phyloP scores from a whole-genome alignment of 1,140 invertebrate species.

The Magallana ariakensis region DNA sequence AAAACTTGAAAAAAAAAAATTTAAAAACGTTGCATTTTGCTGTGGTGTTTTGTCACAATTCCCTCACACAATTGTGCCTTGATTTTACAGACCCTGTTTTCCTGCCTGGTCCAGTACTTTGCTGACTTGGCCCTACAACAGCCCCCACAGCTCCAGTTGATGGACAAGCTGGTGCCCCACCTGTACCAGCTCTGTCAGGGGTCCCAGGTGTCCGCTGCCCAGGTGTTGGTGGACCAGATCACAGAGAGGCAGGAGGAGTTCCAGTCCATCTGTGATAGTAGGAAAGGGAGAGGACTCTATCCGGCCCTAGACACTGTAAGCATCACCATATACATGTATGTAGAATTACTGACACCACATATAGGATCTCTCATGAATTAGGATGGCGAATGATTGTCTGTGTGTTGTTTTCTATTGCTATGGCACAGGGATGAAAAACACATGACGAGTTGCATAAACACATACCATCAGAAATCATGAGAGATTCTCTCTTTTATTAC shows the following conservation, averaged over 20 bases:
- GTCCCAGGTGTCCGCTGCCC: constrained; percentile 85
- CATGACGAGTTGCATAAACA: too few relatives aligned
- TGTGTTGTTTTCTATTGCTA: too few relatives aligned
- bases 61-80: neutral
- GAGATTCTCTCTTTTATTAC: too few relatives aligned
- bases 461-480: too few relatives aligned
- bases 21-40: neutral
- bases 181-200: constrained; percentile 88
- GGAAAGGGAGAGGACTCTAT: constrained; percentile 78
- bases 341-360: too few relatives aligned
- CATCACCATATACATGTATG: neutral
- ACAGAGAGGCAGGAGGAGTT: constrained; percentile 87
- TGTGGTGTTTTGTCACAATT: neutral
- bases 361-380: too few relatives aligned
- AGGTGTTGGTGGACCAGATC: constrained; percentile 85
- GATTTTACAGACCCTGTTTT: constrained; percentile 65
- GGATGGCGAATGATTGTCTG: too few relatives aligned
- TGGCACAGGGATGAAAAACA: too few relatives aligned
- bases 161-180: constrained; percentile 81
- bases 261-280: constrained; percentile 81
- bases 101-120: constrained; percentile 84
- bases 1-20: too few relatives aligned
- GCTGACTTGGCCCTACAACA: constrained; percentile 83
- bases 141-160: constrained; percentile 68
- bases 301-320: constrained; percentile 85